Base-by-base conservation (phyloP, 2,797 vertebrate genomes). In the Clamator glandarius region DNA sequence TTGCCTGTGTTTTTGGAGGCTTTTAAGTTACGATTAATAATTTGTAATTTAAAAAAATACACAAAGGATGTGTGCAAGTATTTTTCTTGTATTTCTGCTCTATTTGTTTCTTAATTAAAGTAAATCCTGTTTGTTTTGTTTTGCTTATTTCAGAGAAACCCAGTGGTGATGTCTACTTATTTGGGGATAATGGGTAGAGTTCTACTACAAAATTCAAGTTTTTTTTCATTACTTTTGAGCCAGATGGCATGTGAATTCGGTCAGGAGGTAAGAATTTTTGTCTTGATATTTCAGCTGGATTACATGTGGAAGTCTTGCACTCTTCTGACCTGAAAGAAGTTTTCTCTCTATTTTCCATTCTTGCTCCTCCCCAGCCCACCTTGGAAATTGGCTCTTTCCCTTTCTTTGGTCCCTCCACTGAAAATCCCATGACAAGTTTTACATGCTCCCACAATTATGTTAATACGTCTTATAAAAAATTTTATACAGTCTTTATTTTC, bases 161-260 rank as follows among this genome's bases (percentile, higher is more conserved):
- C 99, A 4, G 98, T 99, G 79, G 98, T 99, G 87, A 99, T 99
- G 99, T 99, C 99, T 72, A 98, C 99, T 21, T 99, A 99, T 90
- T 97, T 99, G 4, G 99, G 99, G 50, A 98, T 99, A 66, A 98
- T 98, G 79, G 99, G 99, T 81, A 98, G 99, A 61, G 97, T 99
- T 73, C 96, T 99, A 10, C 98, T 99, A 57, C 99, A 99, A 97
- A 99, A 99, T 97, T 96, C 98, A 88, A 98, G 97, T 74, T 99
- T 99, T 96, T 99, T 99, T 98, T 99, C 98, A 26, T 98, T 99
- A 35, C 97, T 99, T 95, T 98, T 99, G 95, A 98, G 97, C 91
- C 98, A 99, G 94, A 98, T 99, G 98, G 98, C 99, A 67, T 97
- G 96, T 35, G 99, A 99, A 94, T 98, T 98, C 95, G 98, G 98